phyloP scores from a whole-genome alignment of 2,888 invertebrate genomes.

The Drosophila robusta region DNA sequence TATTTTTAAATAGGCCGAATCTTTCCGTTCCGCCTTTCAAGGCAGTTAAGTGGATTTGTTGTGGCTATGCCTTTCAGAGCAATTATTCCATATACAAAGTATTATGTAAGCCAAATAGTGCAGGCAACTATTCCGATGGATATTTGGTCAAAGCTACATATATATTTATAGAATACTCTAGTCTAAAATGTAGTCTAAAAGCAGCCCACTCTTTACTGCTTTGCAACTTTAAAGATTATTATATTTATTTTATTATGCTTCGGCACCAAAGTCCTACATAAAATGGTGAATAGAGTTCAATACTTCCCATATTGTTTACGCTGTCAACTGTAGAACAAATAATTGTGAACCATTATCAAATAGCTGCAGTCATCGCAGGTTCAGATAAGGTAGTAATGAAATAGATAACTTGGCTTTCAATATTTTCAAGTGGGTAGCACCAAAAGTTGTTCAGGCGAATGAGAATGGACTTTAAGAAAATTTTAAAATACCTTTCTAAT shows the following conservation, averaged over 20 bases:
- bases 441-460: background rate
- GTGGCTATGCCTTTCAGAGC: background rate
- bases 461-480: no score
- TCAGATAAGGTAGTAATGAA: slow-evolving; percentile 16
- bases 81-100: no score
- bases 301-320: slow-evolving; percentile 30
- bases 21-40: background rate
- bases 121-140: background rate
- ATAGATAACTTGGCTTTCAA: slow-evolving; percentile 23
- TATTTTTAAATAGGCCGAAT: background rate
- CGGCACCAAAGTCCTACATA: no score
- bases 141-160: background rate
- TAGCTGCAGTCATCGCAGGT: slow-evolving; percentile 1
- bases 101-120: background rate
- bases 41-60: slow-evolving; percentile 3
- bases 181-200: no score
- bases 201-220: no score
- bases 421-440: background rate
- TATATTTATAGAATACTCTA: no score
- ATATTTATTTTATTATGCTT: background rate
- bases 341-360: slow-evolving; percentile 18
- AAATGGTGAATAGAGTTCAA: slow-evolving; percentile 1
- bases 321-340: slow-evolving; percentile 11
- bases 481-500: no score
- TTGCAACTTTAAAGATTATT: no score